Conservation (phyloP, 2,113 vertebrate species). For the Carlito syrichta region DNA sequence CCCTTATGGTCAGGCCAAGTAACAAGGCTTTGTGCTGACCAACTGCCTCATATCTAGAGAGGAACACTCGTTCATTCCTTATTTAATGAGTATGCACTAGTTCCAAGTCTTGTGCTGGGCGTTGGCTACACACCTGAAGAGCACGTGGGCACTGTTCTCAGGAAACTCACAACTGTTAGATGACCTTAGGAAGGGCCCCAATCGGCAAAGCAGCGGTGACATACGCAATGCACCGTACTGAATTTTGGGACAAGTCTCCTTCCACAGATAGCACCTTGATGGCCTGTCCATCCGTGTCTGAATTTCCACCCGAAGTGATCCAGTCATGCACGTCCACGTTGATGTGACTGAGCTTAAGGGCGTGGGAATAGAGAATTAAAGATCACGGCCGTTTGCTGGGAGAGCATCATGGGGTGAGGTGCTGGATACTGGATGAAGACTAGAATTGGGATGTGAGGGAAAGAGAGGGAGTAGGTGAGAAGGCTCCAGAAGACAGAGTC, state of each 20-base stretch:
- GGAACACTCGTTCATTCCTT: rapidly evolving
- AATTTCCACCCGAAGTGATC: neutral
- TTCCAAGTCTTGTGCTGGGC: rapidly evolving
- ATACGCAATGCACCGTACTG: rapidly evolving
- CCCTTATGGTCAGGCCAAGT: neutral
- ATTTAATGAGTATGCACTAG: rapidly evolving
- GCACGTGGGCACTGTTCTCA: neutral
- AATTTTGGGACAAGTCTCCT: neutral
- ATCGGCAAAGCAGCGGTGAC: neutral
- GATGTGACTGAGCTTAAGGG: neutral
- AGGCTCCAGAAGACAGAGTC: neutral
- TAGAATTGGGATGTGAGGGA: neutral
- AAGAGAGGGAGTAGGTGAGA: neutral
- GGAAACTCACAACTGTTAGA: neutral
- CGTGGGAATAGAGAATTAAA: neutral
- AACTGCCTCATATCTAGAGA: neutral
- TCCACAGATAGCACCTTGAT: too few relatives aligned
- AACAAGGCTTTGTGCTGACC: rapidly evolving
- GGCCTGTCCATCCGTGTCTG: neutral
- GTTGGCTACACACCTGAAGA: rapidly evolving
- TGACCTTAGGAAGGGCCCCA: neutral
- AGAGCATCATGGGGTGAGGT: neutral
- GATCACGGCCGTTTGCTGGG: neutral
- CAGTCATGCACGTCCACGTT: rapidly evolving
- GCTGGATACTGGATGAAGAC: neutral